These are phyloP conservation scores for Prosapia bicincta DNA, from an alignment of 2,888 invertebrate species.

Conservation along the genomic window DNA sequence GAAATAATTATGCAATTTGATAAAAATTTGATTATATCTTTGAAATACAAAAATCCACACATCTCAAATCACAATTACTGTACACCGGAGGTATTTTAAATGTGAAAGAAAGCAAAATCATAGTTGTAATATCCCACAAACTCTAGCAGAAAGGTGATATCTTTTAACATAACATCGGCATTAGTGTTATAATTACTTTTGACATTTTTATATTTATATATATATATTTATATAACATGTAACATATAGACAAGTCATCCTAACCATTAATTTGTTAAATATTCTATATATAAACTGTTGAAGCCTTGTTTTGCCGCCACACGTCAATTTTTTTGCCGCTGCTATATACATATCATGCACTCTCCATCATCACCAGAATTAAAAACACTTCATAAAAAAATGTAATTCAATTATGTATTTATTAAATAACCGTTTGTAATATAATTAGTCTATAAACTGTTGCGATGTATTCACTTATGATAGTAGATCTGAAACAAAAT, in stretches of 20 bases:
- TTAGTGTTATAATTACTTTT: background rate
- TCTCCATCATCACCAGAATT: background rate
- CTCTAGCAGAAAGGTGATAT: background rate
- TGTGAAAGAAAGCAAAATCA: background rate
- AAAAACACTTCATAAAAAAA: conserved; percentile 1
- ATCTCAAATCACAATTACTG: background rate
- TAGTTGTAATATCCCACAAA: background rate
- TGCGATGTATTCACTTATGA: conserved; percentile 29
- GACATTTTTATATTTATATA: background rate
- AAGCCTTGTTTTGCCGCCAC: background rate
- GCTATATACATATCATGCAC: background rate
- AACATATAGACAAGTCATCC: background rate
- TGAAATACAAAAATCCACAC: background rate
- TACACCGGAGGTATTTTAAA: background rate
- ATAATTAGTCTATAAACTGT: background rate
- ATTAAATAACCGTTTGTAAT: background rate
- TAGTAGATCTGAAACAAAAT: conserved; percentile 36
- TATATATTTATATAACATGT: conserved; percentile 2
- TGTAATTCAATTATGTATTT: background rate
- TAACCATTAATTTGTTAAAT: background rate
- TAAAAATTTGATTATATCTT: background rate
- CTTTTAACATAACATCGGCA: background rate
- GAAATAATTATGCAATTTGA: background rate
- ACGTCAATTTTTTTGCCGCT: background rate
- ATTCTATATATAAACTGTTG: background rate